Conservation (phyloP, 2,113 vertebrate species). For the Hippocampus zosterae region DNA sequence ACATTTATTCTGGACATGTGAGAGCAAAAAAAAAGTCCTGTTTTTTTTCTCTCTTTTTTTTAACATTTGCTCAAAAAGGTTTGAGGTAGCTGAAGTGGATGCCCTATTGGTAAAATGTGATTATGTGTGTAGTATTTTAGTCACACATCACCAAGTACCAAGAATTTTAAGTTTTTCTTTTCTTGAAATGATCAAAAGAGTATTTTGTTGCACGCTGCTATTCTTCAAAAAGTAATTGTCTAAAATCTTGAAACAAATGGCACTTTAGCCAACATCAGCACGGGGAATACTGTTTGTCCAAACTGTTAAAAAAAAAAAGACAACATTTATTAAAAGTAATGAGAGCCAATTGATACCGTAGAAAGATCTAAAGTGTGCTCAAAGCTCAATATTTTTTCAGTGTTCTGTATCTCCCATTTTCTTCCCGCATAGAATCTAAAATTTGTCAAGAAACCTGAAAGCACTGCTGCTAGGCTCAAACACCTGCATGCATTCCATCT, state of each 20-base stretch:
- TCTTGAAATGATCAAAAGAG: background rate
- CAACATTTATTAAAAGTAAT: background rate
- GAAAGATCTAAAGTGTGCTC: background rate
- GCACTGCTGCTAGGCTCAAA: background rate
- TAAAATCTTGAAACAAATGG: background rate
- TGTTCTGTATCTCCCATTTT: background rate
- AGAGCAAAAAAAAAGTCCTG: background rate
- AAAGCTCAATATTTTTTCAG: background rate
- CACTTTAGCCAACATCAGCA: background rate
- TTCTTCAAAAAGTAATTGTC: background rate
- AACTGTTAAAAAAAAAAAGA: background rate
- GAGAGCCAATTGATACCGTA: background rate
- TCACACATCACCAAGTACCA: background rate
- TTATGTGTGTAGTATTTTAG: background rate
- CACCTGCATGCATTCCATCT: slow-evolving; percentile 24
- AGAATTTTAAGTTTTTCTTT: background rate
- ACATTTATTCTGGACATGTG: too few species aligned
- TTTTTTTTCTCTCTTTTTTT: too few species aligned
- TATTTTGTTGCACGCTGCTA: background rate
- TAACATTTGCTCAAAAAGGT: too few species aligned
- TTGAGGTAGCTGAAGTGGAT: background rate
- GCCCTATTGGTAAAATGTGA: background rate
- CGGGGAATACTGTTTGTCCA: background rate
- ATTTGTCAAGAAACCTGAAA: background rate
- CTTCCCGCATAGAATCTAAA: background rate